Conservation (phyloP, 1,140 invertebrate genomes). For the Drosophila ambigua region DNA sequence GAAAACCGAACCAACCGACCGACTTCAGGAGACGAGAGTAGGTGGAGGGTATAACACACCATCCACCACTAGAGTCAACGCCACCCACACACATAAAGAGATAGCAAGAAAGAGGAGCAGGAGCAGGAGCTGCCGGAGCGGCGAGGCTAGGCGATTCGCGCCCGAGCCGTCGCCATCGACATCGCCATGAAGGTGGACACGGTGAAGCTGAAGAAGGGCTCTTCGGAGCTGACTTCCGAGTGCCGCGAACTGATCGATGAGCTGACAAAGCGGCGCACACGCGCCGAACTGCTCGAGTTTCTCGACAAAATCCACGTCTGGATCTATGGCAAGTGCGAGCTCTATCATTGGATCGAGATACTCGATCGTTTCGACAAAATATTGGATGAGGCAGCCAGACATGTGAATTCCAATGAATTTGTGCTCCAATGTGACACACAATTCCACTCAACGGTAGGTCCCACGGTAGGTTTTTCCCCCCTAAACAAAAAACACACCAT, state of each 20-base stretch:
- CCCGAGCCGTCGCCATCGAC: constrained; percentile 22
- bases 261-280: constrained; percentile 88
- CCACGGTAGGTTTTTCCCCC: constrained; percentile 6
- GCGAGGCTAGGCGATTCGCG: constrained; percentile 37
- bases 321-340: constrained; percentile 96
- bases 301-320: constrained; percentile 91
- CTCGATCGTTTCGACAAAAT: constrained; percentile 93
- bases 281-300: constrained; percentile 89
- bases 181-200: constrained; percentile 93
- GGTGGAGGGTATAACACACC: neutral
- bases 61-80: neutral
- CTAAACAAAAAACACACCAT: no score
- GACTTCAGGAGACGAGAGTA: neutral
- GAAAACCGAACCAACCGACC: neutral
- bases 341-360: constrained; percentile 95
- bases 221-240: constrained; percentile 94
- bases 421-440: constrained; percentile 90
- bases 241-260: constrained; percentile 92
- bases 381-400: constrained; percentile 89
- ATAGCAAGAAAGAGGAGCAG: neutral
- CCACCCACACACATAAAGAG: neutral
- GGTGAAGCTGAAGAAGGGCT: constrained; percentile 93
- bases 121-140: constrained; percentile 28
- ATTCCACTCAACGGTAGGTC: constrained; percentile 86
- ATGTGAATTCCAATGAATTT: constrained; percentile 89